Conservation (phyloP, 2,113 vertebrate species). For the Tyrannus savana region DNA sequence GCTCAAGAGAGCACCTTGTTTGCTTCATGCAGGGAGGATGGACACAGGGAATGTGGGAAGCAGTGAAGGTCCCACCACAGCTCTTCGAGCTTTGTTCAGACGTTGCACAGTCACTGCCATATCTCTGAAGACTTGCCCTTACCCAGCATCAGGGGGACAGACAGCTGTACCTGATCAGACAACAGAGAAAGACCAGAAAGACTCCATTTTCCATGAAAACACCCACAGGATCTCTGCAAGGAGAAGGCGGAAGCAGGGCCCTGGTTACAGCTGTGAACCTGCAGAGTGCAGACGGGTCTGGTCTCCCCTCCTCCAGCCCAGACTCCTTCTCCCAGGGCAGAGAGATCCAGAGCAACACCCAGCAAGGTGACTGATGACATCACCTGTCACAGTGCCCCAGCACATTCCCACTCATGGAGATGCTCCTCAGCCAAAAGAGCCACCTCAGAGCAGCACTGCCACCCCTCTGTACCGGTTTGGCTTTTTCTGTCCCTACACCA, state of each 20-base stretch:
- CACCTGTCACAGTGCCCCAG: background rate
- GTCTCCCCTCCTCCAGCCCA: background rate
- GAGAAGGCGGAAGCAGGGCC: background rate
- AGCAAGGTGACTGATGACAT: background rate
- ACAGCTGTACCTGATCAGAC: background rate
- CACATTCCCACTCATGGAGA: background rate
- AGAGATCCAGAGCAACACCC: background rate
- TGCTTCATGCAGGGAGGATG: background rate
- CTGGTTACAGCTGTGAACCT: background rate
- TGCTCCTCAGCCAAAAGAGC: background rate
- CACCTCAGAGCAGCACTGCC: background rate
- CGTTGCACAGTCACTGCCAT: accelerated
- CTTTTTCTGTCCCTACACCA: background rate
- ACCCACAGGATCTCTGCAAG: accelerated
- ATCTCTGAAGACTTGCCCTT: background rate
- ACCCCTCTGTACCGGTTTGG: background rate
- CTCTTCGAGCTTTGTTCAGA: background rate
- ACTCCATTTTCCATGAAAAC: background rate
- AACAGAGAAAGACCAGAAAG: background rate
- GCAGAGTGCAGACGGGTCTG: background rate
- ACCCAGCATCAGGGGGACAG: accelerated
- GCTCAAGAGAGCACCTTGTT: background rate
- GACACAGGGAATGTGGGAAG: background rate
- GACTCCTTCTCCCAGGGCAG: too few relatives aligned
- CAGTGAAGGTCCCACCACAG: accelerated